Percentiles rank a stretch among this genome's conserved stretches.
phyloP scores from a whole-genome alignment of 2,888 invertebrate genomes.

The Unio pictorum region DNA sequence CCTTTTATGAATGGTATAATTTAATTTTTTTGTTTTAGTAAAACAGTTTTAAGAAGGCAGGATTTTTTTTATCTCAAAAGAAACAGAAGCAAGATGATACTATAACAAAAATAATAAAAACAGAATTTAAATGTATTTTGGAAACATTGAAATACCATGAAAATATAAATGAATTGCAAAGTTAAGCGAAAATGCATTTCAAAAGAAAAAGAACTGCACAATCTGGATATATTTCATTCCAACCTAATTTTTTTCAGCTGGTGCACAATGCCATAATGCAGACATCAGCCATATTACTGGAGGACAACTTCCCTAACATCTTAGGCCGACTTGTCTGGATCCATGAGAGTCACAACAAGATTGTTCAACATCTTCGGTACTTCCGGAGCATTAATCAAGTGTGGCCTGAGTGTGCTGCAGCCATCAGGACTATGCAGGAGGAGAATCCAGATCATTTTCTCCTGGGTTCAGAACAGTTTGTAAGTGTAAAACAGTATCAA shows the following conservation, averaged over 20 bases:
- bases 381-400: constrained; percentile 43
- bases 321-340: constrained; percentile 17
- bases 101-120: constrained; percentile 5
- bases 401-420: constrained; percentile 42
- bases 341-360: constrained; percentile 19
- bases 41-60: too few relatives aligned
- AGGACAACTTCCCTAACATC: constrained; percentile 10
- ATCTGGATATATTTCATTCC: too few relatives aligned
- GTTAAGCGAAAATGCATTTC: too few relatives aligned
- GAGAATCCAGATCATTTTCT: constrained; percentile 30
- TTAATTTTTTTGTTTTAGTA: too few relatives aligned
- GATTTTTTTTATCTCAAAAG: too few relatives aligned
- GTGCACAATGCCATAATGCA: constrained; percentile 16
- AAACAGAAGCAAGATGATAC: too few relatives aligned
- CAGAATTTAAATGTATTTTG: too few relatives aligned
- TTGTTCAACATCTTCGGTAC: constrained; percentile 31
- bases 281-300: constrained; percentile 1
- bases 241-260: constrained; percentile 11
- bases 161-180: too few relatives aligned
- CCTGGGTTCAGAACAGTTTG: constrained; percentile 39
- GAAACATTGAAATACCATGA: too few relatives aligned
- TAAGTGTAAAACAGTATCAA: constrained; percentile 15
- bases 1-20: too few relatives aligned
- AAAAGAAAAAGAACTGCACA: too few relatives aligned
- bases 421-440: constrained; percentile 24